Conservation (phyloP, 2,797 vertebrate genomes). For the Coregonus ussuriensis region DNA sequence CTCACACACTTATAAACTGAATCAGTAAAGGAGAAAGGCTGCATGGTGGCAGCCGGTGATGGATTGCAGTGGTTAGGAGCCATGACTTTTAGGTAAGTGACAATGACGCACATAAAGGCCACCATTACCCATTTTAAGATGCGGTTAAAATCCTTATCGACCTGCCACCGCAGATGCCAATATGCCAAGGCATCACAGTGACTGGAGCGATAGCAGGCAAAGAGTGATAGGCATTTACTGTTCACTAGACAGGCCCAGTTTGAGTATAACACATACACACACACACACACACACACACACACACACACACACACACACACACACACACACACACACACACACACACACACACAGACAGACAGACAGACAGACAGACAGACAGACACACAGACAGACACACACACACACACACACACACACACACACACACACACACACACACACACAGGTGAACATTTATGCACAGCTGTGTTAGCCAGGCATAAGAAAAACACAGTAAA, state of each 20-base stretch:
- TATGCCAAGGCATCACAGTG: constrained; percentile 63
- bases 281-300: neutral
- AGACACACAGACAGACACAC: too few species aligned
- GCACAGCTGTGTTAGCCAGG: neutral
- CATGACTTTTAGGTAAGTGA: constrained; percentile 79
- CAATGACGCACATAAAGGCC: constrained; percentile 80
- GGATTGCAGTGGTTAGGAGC: constrained; percentile 75
- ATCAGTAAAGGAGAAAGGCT: constrained; percentile 69
- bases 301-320: neutral
- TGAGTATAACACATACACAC: constrained; percentile 29
- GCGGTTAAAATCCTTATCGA: constrained; percentile 76
- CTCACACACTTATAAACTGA: constrained; percentile 47
- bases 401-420: too few species aligned
- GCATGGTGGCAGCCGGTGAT: constrained; percentile 74
- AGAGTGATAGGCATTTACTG: constrained; percentile 57
- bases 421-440: too few species aligned
- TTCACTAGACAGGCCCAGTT: neutral
- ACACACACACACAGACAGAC: constrained; percentile 3
- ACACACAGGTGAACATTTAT: constrained; percentile 8
- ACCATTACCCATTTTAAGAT: constrained; percentile 77
- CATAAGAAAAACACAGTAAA: neutral
- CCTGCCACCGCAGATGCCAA: constrained; percentile 71
- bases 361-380: neutral
- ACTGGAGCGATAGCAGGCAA: constrained; percentile 60
- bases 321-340: neutral